Percentiles rank a stretch among this genome's conserved stretches.
Evolutionary conservation across 1,140 invertebrate genomes (phyloP).

Genomic region (Neuroterus valhalla): DNA sequence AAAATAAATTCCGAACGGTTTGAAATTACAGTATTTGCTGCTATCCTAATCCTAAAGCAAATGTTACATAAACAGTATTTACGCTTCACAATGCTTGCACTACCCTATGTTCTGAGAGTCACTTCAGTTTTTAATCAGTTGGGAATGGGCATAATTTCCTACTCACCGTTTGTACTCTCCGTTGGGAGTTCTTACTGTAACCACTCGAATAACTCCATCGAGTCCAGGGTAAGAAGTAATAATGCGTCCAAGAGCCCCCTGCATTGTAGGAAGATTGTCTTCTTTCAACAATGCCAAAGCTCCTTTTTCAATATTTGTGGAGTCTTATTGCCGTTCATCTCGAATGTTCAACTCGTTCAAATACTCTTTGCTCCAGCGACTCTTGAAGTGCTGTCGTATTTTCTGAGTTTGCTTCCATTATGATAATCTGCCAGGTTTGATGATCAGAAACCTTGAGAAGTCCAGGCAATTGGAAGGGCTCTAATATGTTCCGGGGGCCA

Average conservation of each 20-base stretch:
- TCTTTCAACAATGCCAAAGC: conserved; percentile 30
- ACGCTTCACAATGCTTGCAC: too few species aligned
- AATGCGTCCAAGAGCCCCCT: conserved; percentile 31
- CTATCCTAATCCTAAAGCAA: too few species aligned
- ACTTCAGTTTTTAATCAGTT: too few species aligned
- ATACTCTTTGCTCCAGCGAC: conserved; percentile 38
- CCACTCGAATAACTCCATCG: conserved; percentile 28
- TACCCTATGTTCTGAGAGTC: too few species aligned
- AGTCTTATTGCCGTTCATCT: conserved; percentile 6
- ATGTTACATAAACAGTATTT: too few species aligned
- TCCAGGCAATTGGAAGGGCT: too few species aligned
- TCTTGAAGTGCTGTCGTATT: conserved; percentile 38
- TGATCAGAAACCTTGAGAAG: too few species aligned
- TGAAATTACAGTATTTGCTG: too few species aligned
- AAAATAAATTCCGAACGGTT: too few species aligned
- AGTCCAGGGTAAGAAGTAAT: conserved; percentile 11
- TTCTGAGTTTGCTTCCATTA: conserved; percentile 22
- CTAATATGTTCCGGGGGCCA: too few species aligned
- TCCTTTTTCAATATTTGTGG: background rate
- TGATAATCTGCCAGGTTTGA: too few species aligned
- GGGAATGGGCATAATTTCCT: too few species aligned
- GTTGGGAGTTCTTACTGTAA: background rate
- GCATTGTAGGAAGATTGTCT: conserved; percentile 17
- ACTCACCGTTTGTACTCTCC: background rate
- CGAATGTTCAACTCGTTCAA: conserved; percentile 28